Evolutionary conservation across 2,797 vertebrate genomes (phyloP).

Genomic region (Euthynnus affinis): DNA sequence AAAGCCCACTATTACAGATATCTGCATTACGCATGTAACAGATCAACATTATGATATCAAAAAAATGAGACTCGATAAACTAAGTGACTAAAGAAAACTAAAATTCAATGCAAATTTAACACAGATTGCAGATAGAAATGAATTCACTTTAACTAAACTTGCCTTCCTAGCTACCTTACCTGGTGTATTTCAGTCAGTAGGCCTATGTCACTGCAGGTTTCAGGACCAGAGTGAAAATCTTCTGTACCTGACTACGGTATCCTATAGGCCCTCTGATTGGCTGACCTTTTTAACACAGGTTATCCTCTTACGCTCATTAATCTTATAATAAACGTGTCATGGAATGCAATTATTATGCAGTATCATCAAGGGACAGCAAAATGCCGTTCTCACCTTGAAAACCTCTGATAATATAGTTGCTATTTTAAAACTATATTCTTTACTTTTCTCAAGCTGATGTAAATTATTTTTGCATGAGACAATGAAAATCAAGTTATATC

Average conservation of each 20-base stretch:
- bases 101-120: not conserved
- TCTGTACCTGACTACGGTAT: constrained; percentile 57
- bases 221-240: constrained; percentile 66
- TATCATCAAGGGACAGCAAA: constrained; percentile 44
- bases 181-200: constrained; percentile 51
- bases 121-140: not conserved
- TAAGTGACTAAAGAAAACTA: not conserved
- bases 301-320: constrained; percentile 82
- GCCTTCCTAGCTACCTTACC: constrained; percentile 58
- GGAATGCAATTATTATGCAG: constrained; percentile 53
- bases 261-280: constrained; percentile 69
- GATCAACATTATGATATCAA: not conserved
- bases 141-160: constrained; percentile 10
- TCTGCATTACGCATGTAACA: not conserved
- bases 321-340: constrained; percentile 83
- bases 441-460: not conserved
- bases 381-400: constrained; percentile 49
- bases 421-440: not conserved
- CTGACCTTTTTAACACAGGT: constrained; percentile 79
- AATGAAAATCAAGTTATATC: not conserved
- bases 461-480: not conserved
- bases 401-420: not conserved
- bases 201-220: constrained; percentile 42
- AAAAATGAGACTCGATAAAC: not conserved
- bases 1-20: not conserved